Evolutionary conservation across 2,113 vertebrate genomes (phyloP).

Genomic region (Dipodomys ordii): DNA sequence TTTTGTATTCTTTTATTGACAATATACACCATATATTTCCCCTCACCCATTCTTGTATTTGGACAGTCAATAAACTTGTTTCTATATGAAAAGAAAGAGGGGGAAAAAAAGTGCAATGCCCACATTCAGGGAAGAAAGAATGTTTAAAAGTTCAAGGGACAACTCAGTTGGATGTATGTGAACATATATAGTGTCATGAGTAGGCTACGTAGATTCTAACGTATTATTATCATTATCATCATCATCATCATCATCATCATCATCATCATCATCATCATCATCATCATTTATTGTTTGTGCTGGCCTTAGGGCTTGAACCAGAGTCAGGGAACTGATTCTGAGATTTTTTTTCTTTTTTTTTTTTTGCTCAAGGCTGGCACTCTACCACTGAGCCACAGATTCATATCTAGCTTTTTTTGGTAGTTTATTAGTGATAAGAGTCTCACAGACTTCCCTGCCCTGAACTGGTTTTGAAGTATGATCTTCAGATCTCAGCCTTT

Average conservation of each 20-base stretch:
- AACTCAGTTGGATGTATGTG: neutral
- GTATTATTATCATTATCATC: neutral
- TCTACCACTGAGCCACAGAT: no score
- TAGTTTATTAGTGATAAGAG: neutral
- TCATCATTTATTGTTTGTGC: neutral
- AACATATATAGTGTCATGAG: neutral
- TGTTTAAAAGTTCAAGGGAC: neutral
- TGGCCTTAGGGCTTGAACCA: no score
- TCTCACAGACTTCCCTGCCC: neutral
- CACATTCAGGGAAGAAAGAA: neutral
- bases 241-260: neutral
- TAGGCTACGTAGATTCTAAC: neutral
- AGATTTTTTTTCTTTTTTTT: no score
- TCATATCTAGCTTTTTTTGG: no score
- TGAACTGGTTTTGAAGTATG: no score
- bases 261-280: neutral
- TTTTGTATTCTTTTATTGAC: conserved; percentile 55
- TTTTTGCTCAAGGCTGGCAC: no score
- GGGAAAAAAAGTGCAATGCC: neutral
- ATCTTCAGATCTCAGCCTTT: no score
- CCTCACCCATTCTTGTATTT: neutral
- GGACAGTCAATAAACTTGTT: neutral
- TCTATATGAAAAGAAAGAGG: neutral
- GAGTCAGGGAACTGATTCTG: no score
- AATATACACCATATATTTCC: neutral